Evolutionary conservation across 2,888 invertebrate genomes (phyloP).

Genomic region (Agrenia bidenticulata): DNA sequence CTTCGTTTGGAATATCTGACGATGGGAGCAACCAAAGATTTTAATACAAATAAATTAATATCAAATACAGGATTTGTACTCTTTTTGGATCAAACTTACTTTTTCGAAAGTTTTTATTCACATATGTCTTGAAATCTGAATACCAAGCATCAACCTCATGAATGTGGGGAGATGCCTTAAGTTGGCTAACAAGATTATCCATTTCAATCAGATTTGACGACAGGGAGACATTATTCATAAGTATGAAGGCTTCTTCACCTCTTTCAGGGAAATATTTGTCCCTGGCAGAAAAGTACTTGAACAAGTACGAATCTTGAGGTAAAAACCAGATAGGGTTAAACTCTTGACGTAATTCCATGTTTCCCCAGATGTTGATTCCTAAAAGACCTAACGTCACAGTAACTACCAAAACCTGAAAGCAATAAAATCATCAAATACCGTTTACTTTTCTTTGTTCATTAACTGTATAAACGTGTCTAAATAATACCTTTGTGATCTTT

Average conservation of each 20-base stretch:
- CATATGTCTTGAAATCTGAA: conserved; percentile 42
- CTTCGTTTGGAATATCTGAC: conserved; percentile 52
- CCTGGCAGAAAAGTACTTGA: conserved; percentile 53
- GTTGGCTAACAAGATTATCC: conserved; percentile 34
- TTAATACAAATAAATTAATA: background rate
- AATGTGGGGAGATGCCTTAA: conserved; percentile 32
- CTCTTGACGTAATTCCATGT: conserved; percentile 56
- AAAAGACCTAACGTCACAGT: conserved; percentile 53
- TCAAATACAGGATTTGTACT: background rate
- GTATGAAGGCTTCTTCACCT: conserved; percentile 52
- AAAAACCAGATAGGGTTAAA: conserved; percentile 57
- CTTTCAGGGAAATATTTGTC: conserved; percentile 56
- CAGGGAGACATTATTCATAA: conserved; percentile 37
- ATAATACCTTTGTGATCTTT: conserved; percentile 54
- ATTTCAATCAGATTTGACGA: conserved; percentile 35
- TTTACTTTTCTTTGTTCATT: background rate
- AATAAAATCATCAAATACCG: background rate
- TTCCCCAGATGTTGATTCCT: conserved; percentile 55
- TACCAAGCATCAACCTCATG: conserved; percentile 49
- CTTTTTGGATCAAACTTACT: conserved; percentile 35
- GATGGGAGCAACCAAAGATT: background rate
- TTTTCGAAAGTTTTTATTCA: conserved; percentile 40
- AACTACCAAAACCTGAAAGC: conserved; percentile 54
- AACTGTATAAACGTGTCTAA: background rate
- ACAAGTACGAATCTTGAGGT: conserved; percentile 56